Base-by-base conservation (phyloP, 2,797 vertebrate genomes). In the Pipistrellus pipistrellus region DNA sequence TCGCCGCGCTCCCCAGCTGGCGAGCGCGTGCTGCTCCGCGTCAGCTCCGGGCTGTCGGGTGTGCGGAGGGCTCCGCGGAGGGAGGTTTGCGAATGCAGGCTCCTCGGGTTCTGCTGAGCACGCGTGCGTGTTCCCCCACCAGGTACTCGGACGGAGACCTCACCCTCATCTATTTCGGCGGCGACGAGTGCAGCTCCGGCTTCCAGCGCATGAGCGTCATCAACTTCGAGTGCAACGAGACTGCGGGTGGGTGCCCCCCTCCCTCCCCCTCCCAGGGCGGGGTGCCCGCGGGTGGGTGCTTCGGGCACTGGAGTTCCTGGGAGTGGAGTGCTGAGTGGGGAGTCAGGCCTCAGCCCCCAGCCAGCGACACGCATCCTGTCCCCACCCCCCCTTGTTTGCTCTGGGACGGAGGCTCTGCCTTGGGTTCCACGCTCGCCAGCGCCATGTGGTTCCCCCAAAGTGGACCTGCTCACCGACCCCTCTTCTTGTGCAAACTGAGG, bases 201-300 rank as follows among this genome's bases (percentile, higher is more conserved):
- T 99, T 99, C 96, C 99, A 99, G 98, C 98, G 99, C 85, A 99
- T 99, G 99, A 99, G 99, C 15, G 99, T 99, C 94, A 99, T 99
- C 94, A 99, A 99, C 98, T 99, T 99, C 72, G 98, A 99, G 94
- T 99, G 99, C 98, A 99, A 98, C 96, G 97, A 98, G 90, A 99
- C 97, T 0, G 99, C 99, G 94, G 98, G 99, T 99, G 96, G 9
- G 64, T 8, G n/a, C 66, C 30, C 62, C 55, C 53, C 62, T 23
- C 27, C 17, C 38, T 38, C 38, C 6, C 38, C 38, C 38, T 14
- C 97, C 0, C 99, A 99, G 95, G 98, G 99, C 99, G 96, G 27
- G 59, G 59, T 62, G 57, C 57, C 55, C 57, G 7, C 1, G 20
- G 53, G 53, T 10, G 21, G 21, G 55, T 9, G 8, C 53, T 55